Evolutionary conservation across 2,797 vertebrate species (phyloP), one percentile per base, ranked within the genome.

Genomic region (Poecilia wingei): DNA sequence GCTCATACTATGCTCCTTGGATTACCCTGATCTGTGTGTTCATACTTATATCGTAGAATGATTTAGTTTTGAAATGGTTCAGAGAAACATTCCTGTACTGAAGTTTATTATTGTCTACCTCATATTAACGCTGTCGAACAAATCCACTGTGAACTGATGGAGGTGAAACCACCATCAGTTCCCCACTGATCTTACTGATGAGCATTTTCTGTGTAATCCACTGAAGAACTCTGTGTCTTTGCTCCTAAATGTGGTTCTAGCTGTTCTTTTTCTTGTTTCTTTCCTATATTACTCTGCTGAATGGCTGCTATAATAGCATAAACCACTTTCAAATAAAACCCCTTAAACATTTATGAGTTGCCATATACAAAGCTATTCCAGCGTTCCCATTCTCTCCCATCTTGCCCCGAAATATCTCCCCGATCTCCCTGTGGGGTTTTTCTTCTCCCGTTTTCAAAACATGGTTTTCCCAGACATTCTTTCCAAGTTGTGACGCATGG

Each of bases 391-490:
- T 74, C 83, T 83, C 81, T 79, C 84, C 88, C 73, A 79, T 85
- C 47, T 80, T 68, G 2, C 43, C 80, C 86, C 66, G 84, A 91
- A 91, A 85, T 77, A 51, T 7, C 43, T 46, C 6, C 8, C 79
- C 72, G 5, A 12, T 77, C 46, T 79, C 84, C 79, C 74, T n/a
- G 3, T 73, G 81, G 77, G 74, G 1, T 28, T 90, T 64, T 79
- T 25, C 72, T 61, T 69, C 79, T 68, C 45, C 70, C 79, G 22
- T 84, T 87, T 83, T 68, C 73, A 84, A 92, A 92, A 90, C 89
- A 90, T 75, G 81, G 68, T 93, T 94, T 94, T 94, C 95, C 91
- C 94, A 94, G 91, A 94, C 94, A 92, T 94, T 94, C 93, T 89
- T 94, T 93, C 87, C 91, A 33, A 82, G 85, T 87, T 77, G 80